Evolutionary conservation across 2,888 invertebrate genomes (phyloP).

Genomic region (Metalampra italica): DNA sequence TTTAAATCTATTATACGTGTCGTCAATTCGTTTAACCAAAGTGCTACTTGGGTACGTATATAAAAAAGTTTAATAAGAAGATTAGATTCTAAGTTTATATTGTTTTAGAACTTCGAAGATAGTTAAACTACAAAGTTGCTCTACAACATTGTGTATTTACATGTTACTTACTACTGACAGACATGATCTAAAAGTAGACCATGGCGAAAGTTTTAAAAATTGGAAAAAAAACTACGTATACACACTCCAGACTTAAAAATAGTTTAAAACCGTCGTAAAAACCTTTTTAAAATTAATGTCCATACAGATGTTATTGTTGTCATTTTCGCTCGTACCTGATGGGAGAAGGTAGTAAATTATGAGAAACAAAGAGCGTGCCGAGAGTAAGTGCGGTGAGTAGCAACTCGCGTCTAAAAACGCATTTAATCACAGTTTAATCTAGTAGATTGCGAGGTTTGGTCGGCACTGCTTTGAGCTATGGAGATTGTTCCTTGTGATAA

Average conservation of each 20-base stretch:
- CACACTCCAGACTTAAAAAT: too few relatives aligned
- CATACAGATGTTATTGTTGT: too few relatives aligned
- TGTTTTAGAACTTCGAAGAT: constrained; percentile 1
- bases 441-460: constrained; percentile 40
- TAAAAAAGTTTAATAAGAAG: constrained; percentile 6
- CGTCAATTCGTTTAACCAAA: not conserved
- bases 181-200: not conserved
- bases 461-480: constrained; percentile 22
- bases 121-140: constrained; percentile 7
- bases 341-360: constrained; percentile 14
- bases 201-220: too few relatives aligned
- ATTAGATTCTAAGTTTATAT: constrained; percentile 5
- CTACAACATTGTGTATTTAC: not conserved
- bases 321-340: too few relatives aligned
- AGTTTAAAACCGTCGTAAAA: too few relatives aligned
- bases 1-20: not conserved
- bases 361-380: constrained; percentile 20
- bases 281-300: too few relatives aligned
- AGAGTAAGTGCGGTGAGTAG: constrained; percentile 20
- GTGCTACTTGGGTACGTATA: too few relatives aligned
- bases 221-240: too few relatives aligned
- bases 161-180: too few relatives aligned
- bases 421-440: constrained; percentile 61
- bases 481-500: too few relatives aligned
- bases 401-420: constrained; percentile 41